Evolutionary conservation across 2,797 vertebrate genomes (phyloP), one percentile per base, ranked within the genome.

Genomic region (Phoxinus dragarum): DNA sequence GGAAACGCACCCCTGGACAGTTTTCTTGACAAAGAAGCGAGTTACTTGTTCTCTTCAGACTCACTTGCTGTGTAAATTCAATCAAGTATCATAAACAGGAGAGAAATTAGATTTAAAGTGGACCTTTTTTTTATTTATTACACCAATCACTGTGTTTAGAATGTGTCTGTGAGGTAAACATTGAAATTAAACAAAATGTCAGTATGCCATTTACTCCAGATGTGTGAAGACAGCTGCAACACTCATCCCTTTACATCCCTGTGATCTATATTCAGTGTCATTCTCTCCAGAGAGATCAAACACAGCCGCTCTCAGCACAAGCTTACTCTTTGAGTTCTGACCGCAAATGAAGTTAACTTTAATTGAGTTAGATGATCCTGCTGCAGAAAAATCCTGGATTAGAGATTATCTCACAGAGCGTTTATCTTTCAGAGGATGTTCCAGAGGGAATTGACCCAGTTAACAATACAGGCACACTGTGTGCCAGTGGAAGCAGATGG

Each of bases 331-430:
- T 42, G 66, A 85, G 72, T 87, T 81, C 80, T 68, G 56, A 67
- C 17, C 6, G n/a, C 69, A 66, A 84, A 80, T 76, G 17, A 72
- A 91, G 87, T 85, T 72, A 89, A 89, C 87, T 93, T 92, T 92
- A 93, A 94, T 92, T 93, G 92, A 93, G 90, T 91, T 92, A 89
- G 81, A 87, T 88, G 89, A 92, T 92, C 83, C 87, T 83, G 87
- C 87, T 91, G 76, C 88, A 90, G 61, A 61, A 79, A 87, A 81
- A 92, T 92, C 91, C 91, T 83, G 90, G 92, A 92, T 94, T 93
- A 93, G 89, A 90, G 86, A 89, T 92, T 84, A 89, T 90, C 89
- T 85, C 69, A 81, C 54, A 77, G 82, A n/a, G 81, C 10, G 52
- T 84, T 87, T 84, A 81, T 84, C 78, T 71, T 66, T 71, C 61